These are phyloP conservation scores for Nymphalis c-album DNA, from an alignment of 2,888 invertebrate species.

Conservation along the genomic window DNA sequence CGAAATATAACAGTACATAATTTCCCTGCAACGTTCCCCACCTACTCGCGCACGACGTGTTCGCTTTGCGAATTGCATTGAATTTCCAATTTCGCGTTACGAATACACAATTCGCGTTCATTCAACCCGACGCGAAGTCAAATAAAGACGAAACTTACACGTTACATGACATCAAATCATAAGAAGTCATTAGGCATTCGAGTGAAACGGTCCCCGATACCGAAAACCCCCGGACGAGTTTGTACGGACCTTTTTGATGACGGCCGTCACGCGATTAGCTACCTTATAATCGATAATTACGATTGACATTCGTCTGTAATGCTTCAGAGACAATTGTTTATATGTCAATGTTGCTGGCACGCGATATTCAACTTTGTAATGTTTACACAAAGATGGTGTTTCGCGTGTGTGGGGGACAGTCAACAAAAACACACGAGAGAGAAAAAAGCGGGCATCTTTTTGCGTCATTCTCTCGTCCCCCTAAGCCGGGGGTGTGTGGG, in stretches of 20 bases:
- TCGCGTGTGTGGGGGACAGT: conserved; percentile 47
- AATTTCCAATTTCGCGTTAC: conserved; percentile 45
- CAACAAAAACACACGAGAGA: conserved; percentile 73
- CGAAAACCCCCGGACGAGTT: conserved; percentile 68
- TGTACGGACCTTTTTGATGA: conserved; percentile 59
- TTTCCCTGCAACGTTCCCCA: conserved; percentile 20
- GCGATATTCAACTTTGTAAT: conserved; percentile 42
- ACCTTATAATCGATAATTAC: conserved; percentile 37
- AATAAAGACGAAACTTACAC: conserved; percentile 66
- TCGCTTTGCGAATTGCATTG: conserved; percentile 44
- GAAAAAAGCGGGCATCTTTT: conserved; percentile 78
- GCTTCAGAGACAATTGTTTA: conserved; percentile 65
- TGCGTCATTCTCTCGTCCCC: conserved; percentile 68
- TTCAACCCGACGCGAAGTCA: conserved; percentile 56
- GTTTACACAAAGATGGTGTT: conserved; percentile 40
- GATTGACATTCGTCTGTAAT: conserved; percentile 42
- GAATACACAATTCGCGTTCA: conserved; percentile 49
- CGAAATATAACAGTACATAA: conserved; percentile 21
- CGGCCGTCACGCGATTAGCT: conserved; percentile 38
- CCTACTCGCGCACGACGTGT: conserved; percentile 36
- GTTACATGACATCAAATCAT: conserved; percentile 78
- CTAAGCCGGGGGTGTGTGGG: conserved; percentile 68
- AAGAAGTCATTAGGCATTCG: conserved; percentile 78
- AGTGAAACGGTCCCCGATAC: conserved; percentile 69
- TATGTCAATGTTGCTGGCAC: conserved; percentile 49